Evolutionary conservation across 2,888 invertebrate genomes (phyloP), one percentile per base, ranked within the genome.

Genomic region (Tetragnatha montana): DNA sequence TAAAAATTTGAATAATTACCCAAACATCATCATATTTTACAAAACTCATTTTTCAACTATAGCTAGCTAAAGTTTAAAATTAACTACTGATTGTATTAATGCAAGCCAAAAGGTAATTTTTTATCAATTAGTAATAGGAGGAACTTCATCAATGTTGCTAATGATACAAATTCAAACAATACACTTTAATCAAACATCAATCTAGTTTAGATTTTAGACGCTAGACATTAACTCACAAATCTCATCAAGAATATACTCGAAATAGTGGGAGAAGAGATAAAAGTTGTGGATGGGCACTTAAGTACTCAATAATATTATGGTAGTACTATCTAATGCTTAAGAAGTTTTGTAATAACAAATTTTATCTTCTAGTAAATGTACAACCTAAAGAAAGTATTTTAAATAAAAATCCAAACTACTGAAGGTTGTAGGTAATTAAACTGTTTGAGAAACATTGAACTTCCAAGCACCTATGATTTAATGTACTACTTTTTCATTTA

Each of bases 131-230:
- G 74, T 82, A 82, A 74, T 51, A 81, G 47, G n/a, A 8, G 73
- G 73, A 19, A 60, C 60, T 74, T 49, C n/a, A 71, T 78, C 51
- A 50, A 51, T 14, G 35, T 75, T 75, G 70, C 73, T 81, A 82
- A 82, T 82, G 51, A 73, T 17, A 22, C 73, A 71, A 50, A 73
- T 74, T 74, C 14, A 74, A 82, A 82, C 81, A 82, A 82, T 82
- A 22, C 81, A 60, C 12, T 82, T 51, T 82, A 82, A 82, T 74
- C 81, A 82, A 22, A 10, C 4, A 6, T 81, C 22, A 71, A 81
- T 70, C 35, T 71, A 35, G 35, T 35, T 35, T 35, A 35, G n/a
- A n/a, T n/a, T 14, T 60, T 22, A 21, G 74, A 60, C 51, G 73
- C n/a, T 12, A 73, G 22, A 73, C 49, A 21, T 49, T 19, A 50